phyloP scores from a whole-genome alignment of 2,888 invertebrate species.

The Epicampocera succincta region DNA sequence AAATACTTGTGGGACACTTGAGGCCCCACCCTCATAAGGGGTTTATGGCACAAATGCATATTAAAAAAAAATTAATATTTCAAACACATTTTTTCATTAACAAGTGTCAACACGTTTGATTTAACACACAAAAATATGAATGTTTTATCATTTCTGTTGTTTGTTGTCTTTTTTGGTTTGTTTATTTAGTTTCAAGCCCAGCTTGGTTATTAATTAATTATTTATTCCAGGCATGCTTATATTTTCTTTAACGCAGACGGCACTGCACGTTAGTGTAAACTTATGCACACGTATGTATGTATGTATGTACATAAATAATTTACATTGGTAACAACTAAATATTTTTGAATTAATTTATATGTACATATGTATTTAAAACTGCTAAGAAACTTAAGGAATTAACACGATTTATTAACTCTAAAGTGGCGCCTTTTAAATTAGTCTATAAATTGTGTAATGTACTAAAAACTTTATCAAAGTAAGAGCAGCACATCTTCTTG shows the following conservation, averaged over 20 bases:
- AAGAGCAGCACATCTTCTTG: not conserved
- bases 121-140: constrained; percentile 50
- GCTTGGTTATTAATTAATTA: constrained; percentile 14
- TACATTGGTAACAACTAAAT: constrained; percentile 3
- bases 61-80: constrained; percentile 56
- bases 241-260: not conserved
- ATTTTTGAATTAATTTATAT: not conserved
- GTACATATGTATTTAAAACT: not conserved
- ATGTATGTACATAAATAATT: not conserved
- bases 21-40: constrained; percentile 49
- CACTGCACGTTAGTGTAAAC: no score
- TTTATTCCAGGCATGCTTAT: constrained; percentile 21
- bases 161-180: constrained; percentile 9
- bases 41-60: not conserved
- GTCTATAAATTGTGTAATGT: constrained; percentile 9
- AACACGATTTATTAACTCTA: not conserved
- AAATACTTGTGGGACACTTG: constrained; percentile 56
- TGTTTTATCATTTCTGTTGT: constrained; percentile 35
- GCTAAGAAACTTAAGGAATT: not conserved
- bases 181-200: constrained; percentile 10
- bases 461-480: not conserved
- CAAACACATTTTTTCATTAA: constrained; percentile 61
- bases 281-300: not conserved
- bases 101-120: constrained; percentile 68
- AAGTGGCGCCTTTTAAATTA: constrained; percentile 41